These are phyloP conservation scores for Clupea harengus DNA, from an alignment of 2,113 vertebrate genomes.

Conservation along the genomic window DNA sequence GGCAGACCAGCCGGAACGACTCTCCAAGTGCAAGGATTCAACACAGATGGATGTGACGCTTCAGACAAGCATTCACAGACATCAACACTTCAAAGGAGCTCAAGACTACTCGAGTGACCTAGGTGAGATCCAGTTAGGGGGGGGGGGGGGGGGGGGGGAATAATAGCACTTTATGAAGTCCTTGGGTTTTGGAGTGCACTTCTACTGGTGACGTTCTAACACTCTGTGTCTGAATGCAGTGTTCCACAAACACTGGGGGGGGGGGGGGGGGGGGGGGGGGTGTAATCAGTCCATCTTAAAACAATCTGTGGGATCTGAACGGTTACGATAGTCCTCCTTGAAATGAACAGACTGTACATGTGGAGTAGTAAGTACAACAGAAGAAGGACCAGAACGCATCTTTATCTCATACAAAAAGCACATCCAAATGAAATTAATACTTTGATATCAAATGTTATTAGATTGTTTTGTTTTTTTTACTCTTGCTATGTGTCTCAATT, in stretches of 20 bases:
- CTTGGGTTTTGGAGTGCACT: constrained; percentile 9
- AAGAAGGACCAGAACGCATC: constrained; percentile 56
- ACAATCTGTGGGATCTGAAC: neutral
- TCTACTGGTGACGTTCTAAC: neutral
- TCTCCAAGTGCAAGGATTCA: constrained; percentile 21
- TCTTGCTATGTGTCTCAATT: constrained; percentile 63
- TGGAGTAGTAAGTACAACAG: neutral
- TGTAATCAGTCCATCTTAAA: neutral
- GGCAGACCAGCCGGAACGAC: neutral
- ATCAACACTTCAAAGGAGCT: constrained; percentile 14
- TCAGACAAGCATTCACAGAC: constrained; percentile 60
- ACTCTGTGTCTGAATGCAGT: neutral
- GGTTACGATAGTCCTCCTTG: neutral
- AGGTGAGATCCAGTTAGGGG: neutral
- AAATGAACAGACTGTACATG: constrained; percentile 7
- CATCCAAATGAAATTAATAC: constrained; percentile 89
- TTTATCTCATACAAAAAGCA: constrained; percentile 91
- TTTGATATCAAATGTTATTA: constrained; percentile 90
- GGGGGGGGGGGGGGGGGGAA: neutral
- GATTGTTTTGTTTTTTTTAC: constrained; percentile 34
- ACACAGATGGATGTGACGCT: constrained; percentile 72
- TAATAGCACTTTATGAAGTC: constrained; percentile 20
- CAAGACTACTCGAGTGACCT: constrained; percentile 18
- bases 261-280: neutral
- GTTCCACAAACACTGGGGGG: neutral